A percentile compares a stretch with the other conserved stretches of the same genome.
phyloP scores from a whole-genome alignment of 1,140 invertebrate species.

The Scaptomyza hsui region DNA sequence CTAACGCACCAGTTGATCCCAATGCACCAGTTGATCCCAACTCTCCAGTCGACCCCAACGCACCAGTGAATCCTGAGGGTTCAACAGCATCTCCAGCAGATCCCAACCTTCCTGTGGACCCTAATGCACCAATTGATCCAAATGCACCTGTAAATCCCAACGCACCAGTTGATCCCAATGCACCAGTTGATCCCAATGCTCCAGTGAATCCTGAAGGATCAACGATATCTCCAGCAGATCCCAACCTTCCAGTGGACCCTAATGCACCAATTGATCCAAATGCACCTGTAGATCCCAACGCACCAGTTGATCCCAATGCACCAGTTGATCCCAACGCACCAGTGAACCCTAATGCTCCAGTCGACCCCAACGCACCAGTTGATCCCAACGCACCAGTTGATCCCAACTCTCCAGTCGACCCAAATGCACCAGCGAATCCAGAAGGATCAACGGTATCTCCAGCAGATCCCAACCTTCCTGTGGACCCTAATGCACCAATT shows the following conservation, averaged over 20 bases:
- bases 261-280: conserved; percentile 19
- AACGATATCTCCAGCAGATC: too few species aligned
- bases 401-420: conserved; percentile 20
- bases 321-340: conserved; percentile 22
- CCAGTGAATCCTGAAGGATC: conserved; percentile 25
- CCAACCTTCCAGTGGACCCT: conserved; percentile 18
- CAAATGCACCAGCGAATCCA: conserved; percentile 6
- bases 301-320: conserved; percentile 17
- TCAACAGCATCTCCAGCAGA: conserved; percentile 3
- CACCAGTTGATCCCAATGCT: conserved; percentile 24
- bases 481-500: conserved; percentile 19
- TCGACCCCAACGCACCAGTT: conserved; percentile 11
- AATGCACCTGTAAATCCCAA: conserved; percentile 27
- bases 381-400: conserved; percentile 12
- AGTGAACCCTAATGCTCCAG: conserved; percentile 28
- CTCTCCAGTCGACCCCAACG: conserved; percentile 7
- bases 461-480: conserved; percentile 11
- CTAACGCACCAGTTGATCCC: conserved; percentile 20
- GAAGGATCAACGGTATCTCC: too few species aligned
- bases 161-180: conserved; percentile 13
- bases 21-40: conserved; percentile 25
- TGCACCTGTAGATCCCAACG: conserved; percentile 13
- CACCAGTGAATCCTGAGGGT: conserved; percentile 11
- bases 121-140: conserved; percentile 10
- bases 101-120: conserved; percentile 12